Base-by-base conservation (phyloP, 2,797 vertebrate species). In the Tenualosa thibaudeaui region DNA sequence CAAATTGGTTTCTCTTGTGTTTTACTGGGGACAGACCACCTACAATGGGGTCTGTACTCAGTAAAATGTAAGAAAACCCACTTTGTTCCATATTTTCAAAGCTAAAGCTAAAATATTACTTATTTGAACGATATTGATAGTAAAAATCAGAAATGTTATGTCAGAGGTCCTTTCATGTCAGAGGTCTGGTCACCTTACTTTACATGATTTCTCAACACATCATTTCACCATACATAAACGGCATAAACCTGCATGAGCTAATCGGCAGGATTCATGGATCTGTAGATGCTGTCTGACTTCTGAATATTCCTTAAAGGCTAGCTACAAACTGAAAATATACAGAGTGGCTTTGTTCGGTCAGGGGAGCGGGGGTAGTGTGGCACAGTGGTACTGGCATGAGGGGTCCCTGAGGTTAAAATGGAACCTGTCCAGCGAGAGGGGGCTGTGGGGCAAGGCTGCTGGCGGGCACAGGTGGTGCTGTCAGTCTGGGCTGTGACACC, bases 391-490 rank as follows among this genome's bases (percentile, higher is more conserved):
- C 40, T 6, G 71, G 26, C 10, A 10, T 71, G 65, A 62, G 58
- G 58, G 58, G 58, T 62, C 22, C 22, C 40, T 17, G 71, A 78
- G 71, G 71, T 78, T 78, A 19, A 40, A 40, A 75, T 78, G 71
- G 71, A 78, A 19, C 17, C 40, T 22, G 26, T 6, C 15, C 37
- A 3, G 71, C 1, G 71, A 8, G 17, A 17, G 40, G 40, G 68
- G 40, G 71, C 40, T 22, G 17, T 22, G 71, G 37, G 3, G 6
- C 71, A 8, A 8, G 68, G 68, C 71, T 46, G 37, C 71, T 0
- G 37, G 12, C 2, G 71, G 40, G 71, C 37, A 78, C 71, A 78
- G 71, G 71, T 78, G 71, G 71, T 43, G 19, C 71, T 78, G 71
- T 46, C 71, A 78, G 17, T 78, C 71, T 78, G 40, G 71, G 71